Percentiles rank a stretch among this genome's conserved stretches.
Evolutionary conservation across 2,113 vertebrate genomes (phyloP).

Genomic region (Fregetta grallaria): DNA sequence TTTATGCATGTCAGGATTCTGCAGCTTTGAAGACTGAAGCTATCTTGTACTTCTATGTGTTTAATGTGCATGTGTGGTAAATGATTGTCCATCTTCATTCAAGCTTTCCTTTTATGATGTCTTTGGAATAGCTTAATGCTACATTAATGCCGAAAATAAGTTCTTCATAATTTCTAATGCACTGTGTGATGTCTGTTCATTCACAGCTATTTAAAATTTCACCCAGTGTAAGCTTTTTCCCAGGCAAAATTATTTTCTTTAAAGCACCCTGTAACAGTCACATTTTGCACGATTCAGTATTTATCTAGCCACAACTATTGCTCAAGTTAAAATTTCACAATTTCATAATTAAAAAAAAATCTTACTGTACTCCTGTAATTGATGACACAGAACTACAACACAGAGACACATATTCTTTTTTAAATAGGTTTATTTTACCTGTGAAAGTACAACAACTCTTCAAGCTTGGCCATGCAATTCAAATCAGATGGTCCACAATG

Average conservation of each 20-base stretch:
- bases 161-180: neutral
- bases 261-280: neutral
- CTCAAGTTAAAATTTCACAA: neutral
- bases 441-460: neutral
- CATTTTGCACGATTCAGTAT: neutral
- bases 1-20: neutral
- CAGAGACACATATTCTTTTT: neutral
- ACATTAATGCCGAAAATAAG: neutral
- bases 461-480: accelerated
- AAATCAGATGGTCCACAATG: accelerated
- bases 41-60: neutral
- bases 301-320: neutral
- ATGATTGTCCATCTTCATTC: neutral
- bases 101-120: neutral
- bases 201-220: neutral
- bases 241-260: neutral
- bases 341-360: neutral
- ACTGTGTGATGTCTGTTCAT: neutral
- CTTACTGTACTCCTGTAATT: neutral
- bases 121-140: neutral
- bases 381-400: neutral
- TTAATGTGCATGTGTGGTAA: neutral
- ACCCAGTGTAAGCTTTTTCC: neutral
- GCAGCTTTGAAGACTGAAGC: neutral
- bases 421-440: neutral